Conservation (phyloP, 2,888 invertebrate species). For the Nebria brevicollis region DNA sequence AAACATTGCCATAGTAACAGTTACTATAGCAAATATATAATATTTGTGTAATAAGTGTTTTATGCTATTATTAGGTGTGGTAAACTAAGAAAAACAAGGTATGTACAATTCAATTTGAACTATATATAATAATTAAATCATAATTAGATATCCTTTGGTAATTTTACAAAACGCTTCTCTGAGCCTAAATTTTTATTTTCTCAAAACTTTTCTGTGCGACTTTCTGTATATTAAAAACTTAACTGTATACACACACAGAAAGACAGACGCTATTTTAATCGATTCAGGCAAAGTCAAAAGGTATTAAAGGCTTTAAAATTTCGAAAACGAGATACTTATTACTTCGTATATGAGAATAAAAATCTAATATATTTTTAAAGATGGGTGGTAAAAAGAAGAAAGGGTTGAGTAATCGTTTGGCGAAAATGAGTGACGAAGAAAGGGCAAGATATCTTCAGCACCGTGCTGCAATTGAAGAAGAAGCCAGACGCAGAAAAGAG, state of each 20-base stretch:
- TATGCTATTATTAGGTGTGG: conserved; percentile 54
- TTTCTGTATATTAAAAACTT: too few species aligned
- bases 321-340: too few species aligned
- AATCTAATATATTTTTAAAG: conserved; percentile 44
- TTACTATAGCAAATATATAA: conserved; percentile 21
- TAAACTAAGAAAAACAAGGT: conserved; percentile 42
- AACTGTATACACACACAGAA: too few species aligned
- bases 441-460: conserved; percentile 82
- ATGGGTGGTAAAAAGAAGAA: conserved; percentile 71
- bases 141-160: neutral
- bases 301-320: too few species aligned
- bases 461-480: conserved; percentile 84
- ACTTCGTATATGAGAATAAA: too few species aligned
- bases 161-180: too few species aligned
- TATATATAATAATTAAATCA: neutral
- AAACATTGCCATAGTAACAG: conserved; percentile 15
- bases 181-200: too few species aligned
- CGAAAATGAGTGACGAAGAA: conserved; percentile 88
- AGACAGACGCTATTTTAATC: too few species aligned
- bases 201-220: too few species aligned
- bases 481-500: conserved; percentile 80
- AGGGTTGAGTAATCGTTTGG: conserved; percentile 77
- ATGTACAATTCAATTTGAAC: neutral
- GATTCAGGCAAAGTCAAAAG: too few species aligned
- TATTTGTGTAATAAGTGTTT: neutral